phyloP scores from a whole-genome alignment of 2,888 invertebrate species.

The Patella ulyssiponensis region DNA sequence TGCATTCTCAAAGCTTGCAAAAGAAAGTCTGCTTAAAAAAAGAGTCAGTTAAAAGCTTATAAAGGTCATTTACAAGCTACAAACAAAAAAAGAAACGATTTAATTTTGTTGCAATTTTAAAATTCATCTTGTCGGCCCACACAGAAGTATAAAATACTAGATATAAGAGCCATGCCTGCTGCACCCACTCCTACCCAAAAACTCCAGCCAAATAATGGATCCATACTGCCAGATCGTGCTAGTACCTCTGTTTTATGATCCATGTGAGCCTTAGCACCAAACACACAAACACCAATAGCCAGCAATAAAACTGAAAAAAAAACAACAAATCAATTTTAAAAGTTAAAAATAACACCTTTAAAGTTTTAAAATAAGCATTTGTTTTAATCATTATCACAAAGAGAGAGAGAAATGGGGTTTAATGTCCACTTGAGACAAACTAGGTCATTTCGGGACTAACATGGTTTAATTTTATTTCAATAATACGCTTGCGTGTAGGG shows the following conservation, averaged over 20 bases:
- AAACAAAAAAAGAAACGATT: too few relatives aligned
- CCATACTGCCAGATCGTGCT: conserved; percentile 28
- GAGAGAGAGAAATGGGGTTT: too few relatives aligned
- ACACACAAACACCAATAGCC: conserved; percentile 57
- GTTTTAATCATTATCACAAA: not conserved
- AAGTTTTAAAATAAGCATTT: not conserved
- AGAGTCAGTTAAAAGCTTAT: too few relatives aligned
- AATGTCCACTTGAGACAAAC: too few relatives aligned
- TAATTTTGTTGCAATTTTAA: not conserved
- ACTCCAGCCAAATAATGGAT: conserved; percentile 59
- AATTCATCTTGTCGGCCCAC: conserved; percentile 49
- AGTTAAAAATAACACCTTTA: not conserved
- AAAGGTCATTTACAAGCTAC: too few relatives aligned
- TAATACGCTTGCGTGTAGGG: too few relatives aligned
- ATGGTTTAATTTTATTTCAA: too few relatives aligned
- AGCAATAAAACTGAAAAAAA: conserved; percentile 57
- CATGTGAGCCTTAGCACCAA: conserved; percentile 61
- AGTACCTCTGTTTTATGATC: conserved; percentile 47
- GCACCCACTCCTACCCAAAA: conserved; percentile 64
- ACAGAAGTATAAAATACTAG: conserved; percentile 61
- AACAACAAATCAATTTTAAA: not conserved
- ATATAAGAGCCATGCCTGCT: conserved; percentile 54
- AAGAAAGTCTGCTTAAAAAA: too few relatives aligned
- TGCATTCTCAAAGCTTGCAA: too few relatives aligned
- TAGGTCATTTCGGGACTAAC: too few relatives aligned